Base-by-base conservation (phyloP, 2,888 invertebrate genomes). In the Leucophenga maculata region DNA sequence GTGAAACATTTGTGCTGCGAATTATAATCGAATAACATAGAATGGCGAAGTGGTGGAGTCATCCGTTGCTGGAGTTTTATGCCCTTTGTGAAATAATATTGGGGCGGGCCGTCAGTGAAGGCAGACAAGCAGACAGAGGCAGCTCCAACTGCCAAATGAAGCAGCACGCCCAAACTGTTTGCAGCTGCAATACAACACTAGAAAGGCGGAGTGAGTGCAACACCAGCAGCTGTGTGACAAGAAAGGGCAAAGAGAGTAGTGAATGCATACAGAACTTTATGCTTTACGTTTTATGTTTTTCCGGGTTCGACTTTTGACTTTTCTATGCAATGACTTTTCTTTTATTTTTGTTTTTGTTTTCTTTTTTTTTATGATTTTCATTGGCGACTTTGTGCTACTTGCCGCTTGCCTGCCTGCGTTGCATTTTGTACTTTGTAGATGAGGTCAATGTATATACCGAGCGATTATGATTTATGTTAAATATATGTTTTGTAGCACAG, bases 1-100 rank as follows among this genome's bases (percentile, higher is more conserved):
- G 82, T 80, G 77, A 83, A 81, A 76, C 80, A 82, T 82, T 83
- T 83, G 83, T 82, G 80, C 78, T 68, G 80, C 82, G 83, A 82
- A 83, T 81, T 75, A 82, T 82, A 80, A 80, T 75, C 72, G 79
- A 57, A 26, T n/a, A 50, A 13, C 39, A 39, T 8, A 1, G 8
- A 11, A 39, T 39, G 11, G 50, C n/a, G 8, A 16, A n/a, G n/a
- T 50, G 50, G 50, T 59, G 59, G 59, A 31, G 31, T 32, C 59
- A 22, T 20, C 26, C 26, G 8, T 39, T 39, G 26, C 8, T 14
- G 6, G 59, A 14, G 31, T 59, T 59, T 26, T 26, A 26, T 39
- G 39, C 39, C 50, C n/a, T 18, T 50, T 50, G 50, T 50, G 55
- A 55, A 22, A 18, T 52, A 6, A 18, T 18, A 20, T 52, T 52